Evolutionary conservation across 64 coral and sea anemone species (phyloP).

Genomic region (Orbicella faveolata): DNA sequence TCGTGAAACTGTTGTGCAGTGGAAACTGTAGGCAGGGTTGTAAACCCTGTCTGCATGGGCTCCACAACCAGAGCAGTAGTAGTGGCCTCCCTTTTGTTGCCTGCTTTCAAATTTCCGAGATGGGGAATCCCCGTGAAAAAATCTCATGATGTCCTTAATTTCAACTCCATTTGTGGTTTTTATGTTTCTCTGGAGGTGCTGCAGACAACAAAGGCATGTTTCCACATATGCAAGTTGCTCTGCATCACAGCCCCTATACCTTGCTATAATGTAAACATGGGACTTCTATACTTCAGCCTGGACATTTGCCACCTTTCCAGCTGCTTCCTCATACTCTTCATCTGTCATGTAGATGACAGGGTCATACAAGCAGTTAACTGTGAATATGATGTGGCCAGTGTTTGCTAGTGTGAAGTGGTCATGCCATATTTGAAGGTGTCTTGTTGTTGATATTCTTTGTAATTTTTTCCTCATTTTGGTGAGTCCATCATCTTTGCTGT

Average conservation of each 20-base stretch:
- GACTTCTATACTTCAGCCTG: conserved; percentile 16
- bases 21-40: conserved; percentile 9
- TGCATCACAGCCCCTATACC: conserved; percentile 24
- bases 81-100: conserved; percentile 38
- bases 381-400: conserved; percentile 52
- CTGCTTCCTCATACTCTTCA: conserved; percentile 4
- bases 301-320: neutral
- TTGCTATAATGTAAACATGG: conserved; percentile 18
- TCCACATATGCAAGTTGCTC: conserved; percentile 28
- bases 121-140: conserved; percentile 43
- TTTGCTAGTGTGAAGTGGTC: conserved; percentile 47
- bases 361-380: conserved; percentile 32
- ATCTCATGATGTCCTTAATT: conserved; percentile 40
- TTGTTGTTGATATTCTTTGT: neutral
- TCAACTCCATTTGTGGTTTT: neutral
- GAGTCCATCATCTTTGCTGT: neutral
- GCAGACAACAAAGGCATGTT: conserved; percentile 2
- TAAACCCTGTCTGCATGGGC: conserved; percentile 9
- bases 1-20: neutral
- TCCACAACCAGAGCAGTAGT: conserved; percentile 48
- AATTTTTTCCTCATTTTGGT: conserved; percentile 6
- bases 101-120: conserved; percentile 21
- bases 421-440: conserved; percentile 45
- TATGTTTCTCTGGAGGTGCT: neutral
- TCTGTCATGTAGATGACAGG: conserved; percentile 22